Conservation (phyloP, 2,797 vertebrate genomes). For the Pelochelys cantorii region DNA sequence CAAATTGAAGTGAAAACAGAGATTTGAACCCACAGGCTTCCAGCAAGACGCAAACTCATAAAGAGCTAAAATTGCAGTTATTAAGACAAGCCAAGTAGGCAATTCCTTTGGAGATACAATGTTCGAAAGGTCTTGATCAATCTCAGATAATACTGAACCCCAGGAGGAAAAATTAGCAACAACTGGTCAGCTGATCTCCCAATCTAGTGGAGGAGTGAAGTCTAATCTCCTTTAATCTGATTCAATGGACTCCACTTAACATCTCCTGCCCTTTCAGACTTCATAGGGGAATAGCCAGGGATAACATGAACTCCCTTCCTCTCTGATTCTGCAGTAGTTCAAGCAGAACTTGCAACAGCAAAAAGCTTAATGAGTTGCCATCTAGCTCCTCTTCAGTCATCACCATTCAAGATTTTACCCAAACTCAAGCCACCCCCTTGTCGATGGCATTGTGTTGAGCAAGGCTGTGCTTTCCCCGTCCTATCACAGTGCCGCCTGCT, state of each 20-base stretch:
- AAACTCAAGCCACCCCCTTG: background rate
- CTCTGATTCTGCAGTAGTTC: background rate
- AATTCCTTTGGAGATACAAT: constrained; percentile 50
- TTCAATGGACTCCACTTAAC: constrained; percentile 49
- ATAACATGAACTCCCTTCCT: constrained; percentile 55
- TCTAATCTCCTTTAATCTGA: constrained; percentile 46
- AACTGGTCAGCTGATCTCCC: constrained; percentile 48
- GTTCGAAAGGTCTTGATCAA: constrained; percentile 56
- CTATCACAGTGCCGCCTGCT: background rate
- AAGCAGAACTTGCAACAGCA: accelerated
- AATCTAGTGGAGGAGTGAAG: background rate
- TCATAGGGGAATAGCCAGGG: background rate
- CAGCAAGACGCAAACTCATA: constrained; percentile 49
- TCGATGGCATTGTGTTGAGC: background rate
- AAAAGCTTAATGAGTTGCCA: background rate
- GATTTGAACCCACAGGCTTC: constrained; percentile 47
- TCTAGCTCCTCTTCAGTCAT: background rate
- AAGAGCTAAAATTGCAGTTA: constrained; percentile 47
- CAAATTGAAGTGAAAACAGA: constrained; percentile 51
- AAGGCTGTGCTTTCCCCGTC: accelerated
- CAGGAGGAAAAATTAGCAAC: constrained; percentile 59
- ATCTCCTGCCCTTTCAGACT: constrained; percentile 58
- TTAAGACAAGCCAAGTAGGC: background rate
- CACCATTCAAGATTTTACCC: background rate
- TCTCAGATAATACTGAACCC: constrained; percentile 53